Base-by-base conservation (phyloP, 2,113 vertebrate species). In the Menidia beryllina region DNA sequence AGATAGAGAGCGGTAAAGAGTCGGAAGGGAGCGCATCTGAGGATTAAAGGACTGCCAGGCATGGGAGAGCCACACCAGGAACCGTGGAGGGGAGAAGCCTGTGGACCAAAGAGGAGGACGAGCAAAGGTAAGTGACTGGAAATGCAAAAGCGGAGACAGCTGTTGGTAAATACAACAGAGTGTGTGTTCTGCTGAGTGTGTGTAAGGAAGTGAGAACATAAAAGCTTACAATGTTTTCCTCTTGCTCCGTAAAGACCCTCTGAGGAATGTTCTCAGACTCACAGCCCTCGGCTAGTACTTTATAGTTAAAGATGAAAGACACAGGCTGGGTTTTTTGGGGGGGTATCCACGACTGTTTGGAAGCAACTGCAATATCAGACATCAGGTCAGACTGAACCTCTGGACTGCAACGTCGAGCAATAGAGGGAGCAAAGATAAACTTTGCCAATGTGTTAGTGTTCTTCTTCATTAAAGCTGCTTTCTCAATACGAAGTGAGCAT, bases 1-100 rank as follows among this genome's bases (percentile, higher is more conserved):
- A 79, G 70, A 85, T 63, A 90, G 78, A 74, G 78, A 75, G 76
- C 66, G 5, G 56, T 56, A 71, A 76, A 79, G 82, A 81, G 65
- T 83, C 69, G 39, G 60, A 70, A 62, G 65, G 72, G 71, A 83
- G 79, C 34, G 48, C 70, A 34, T 24, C 68, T 61, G 72, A 74
- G 51, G 74, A 89, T 81, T 83, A 51, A 71, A 88, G 84, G 90
- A 88, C 81, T 84, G 89, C 67, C 59, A 65, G 59, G 75, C 38
- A 85, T 5, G 13, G 66, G 74, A 53, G 53, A 64, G 43, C 30
- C 56, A 75, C 50, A 70, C 2, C 1, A 7, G 72, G 30, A 77
- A 60, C 53, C 55, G 47, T 69, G 52, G n/a, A 71, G 48, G 49
- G 36, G 53, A 77, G 26, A 72, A 69, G 48, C 59, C 75, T 78